Evolutionary conservation across 2,797 vertebrate species (phyloP).

Genomic region (Lutjanus argentimaculatus): DNA sequence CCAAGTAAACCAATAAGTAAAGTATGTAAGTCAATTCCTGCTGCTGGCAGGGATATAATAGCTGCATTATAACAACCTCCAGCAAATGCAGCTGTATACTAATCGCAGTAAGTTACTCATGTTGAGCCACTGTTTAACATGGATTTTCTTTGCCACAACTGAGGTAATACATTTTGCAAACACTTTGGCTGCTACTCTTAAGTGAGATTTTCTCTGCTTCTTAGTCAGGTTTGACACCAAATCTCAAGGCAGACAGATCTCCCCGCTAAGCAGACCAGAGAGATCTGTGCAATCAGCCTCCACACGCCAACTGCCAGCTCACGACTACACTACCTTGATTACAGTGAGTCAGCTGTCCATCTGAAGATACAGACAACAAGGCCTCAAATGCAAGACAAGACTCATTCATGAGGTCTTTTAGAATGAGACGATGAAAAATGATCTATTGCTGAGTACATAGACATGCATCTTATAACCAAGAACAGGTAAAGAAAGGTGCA

Average conservation of each 20-base stretch:
- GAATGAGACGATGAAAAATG: conserved; percentile 35
- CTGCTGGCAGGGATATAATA: background rate
- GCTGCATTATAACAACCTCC: background rate
- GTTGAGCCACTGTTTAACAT: background rate
- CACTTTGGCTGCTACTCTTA: conserved; percentile 16
- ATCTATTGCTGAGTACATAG: background rate
- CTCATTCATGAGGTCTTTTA: conserved; percentile 69
- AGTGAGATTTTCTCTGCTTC: conserved; percentile 26
- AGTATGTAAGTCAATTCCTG: background rate
- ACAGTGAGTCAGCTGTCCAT: conserved; percentile 80
- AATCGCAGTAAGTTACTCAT: background rate
- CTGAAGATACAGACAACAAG: conserved; percentile 71
- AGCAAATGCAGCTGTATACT: conserved; percentile 15
- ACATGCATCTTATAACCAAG: conserved; percentile 10
- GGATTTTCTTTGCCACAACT: conserved; percentile 1
- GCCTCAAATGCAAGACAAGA: conserved; percentile 56
- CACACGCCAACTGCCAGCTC: conserved; percentile 74
- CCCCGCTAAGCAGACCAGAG: conserved; percentile 36
- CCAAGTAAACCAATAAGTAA: background rate
- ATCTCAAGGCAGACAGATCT: conserved; percentile 55
- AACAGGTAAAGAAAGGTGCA: conserved; percentile 41
- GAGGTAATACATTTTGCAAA: conserved; percentile 4
- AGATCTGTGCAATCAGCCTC: conserved; percentile 69
- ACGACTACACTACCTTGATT: conserved; percentile 79
- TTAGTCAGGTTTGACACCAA: conserved; percentile 45